Percentiles rank a stretch among this genome's conserved stretches.
Conservation (phyloP, 2,888 invertebrate genomes). For the Iselma pallidipennis region DNA sequence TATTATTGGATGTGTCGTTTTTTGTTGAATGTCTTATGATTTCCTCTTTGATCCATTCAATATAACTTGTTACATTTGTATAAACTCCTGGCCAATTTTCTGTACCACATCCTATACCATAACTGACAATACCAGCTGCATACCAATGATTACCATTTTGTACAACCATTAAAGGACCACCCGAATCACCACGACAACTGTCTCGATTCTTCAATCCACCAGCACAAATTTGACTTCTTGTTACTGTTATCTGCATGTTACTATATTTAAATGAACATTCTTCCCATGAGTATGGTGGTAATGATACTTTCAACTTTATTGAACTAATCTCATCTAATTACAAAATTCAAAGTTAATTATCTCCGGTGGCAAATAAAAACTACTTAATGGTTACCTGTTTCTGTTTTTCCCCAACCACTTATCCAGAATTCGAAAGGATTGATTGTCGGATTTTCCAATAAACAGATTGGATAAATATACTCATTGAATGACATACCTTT, state of each 20-base stretch:
- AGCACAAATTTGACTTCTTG: conserved; percentile 69
- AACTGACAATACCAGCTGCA: conserved; percentile 69
- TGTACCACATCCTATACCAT: conserved; percentile 68
- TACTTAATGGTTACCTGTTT: conserved; percentile 47
- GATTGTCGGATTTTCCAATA: conserved; percentile 28
- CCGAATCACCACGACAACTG: conserved; percentile 79
- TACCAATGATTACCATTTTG: conserved; percentile 50
- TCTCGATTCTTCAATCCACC: conserved; percentile 72
- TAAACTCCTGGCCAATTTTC: conserved; percentile 73
- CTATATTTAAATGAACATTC: conserved; percentile 61
- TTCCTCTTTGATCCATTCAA: conserved; percentile 63
- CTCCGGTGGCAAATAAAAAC: too few relatives aligned
- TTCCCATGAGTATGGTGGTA: conserved; percentile 61
- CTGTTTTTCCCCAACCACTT: conserved; percentile 62
- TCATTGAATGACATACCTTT: conserved; percentile 49
- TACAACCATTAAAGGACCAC: conserved; percentile 72
- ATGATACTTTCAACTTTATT: conserved; percentile 66
- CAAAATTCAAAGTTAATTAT: too few relatives aligned
- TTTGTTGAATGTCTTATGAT: conserved; percentile 16
- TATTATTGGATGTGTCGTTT: not conserved
- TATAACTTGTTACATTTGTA: conserved; percentile 64
- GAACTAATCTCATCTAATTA: conserved; percentile 38
- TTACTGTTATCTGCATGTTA: conserved; percentile 57
- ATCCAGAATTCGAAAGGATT: conserved; percentile 40
- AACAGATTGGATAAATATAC: conserved; percentile 51